phyloP scores from a whole-genome alignment of 2,888 invertebrate species.

The Pammene fasciana region DNA sequence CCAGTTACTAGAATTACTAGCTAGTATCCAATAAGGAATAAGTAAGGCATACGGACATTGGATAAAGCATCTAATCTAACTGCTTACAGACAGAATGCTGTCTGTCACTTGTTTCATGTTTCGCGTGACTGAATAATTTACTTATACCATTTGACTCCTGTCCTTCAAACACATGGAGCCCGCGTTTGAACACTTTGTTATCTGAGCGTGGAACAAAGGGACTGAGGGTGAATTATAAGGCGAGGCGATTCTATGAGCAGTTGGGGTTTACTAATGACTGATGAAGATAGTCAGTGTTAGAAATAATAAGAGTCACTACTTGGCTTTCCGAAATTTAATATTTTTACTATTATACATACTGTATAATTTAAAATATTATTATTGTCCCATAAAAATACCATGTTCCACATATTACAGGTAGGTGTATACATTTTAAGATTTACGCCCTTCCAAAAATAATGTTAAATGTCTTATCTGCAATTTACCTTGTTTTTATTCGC shows the following conservation, averaged over 20 bases:
- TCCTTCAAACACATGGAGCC: conserved; percentile 1
- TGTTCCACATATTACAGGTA: too few relatives aligned
- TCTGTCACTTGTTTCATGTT: neutral
- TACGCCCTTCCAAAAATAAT: too few relatives aligned
- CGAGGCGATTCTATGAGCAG: conserved; percentile 14
- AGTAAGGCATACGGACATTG: neutral
- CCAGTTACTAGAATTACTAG: too few relatives aligned
- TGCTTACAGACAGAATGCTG: neutral
- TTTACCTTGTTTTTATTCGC: too few relatives aligned
- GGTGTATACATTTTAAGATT: too few relatives aligned
- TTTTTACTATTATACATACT: too few relatives aligned
- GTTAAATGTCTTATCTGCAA: too few relatives aligned
- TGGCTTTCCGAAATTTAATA: neutral
- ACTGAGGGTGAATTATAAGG: conserved; percentile 1
- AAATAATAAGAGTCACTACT: neutral
- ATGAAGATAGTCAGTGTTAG: conserved; percentile 1
- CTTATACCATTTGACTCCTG: neutral
- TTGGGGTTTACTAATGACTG: conserved; percentile 4
- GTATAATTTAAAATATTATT: too few relatives aligned
- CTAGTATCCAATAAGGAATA: neutral
- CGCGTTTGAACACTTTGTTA: conserved; percentile 22
- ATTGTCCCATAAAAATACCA: too few relatives aligned
- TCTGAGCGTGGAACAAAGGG: conserved; percentile 29
- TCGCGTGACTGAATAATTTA: conserved; percentile 4
- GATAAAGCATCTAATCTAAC: neutral